Evolutionary conservation across 2,113 vertebrate genomes (phyloP).

Genomic region (Neogobius melanostomus): DNA sequence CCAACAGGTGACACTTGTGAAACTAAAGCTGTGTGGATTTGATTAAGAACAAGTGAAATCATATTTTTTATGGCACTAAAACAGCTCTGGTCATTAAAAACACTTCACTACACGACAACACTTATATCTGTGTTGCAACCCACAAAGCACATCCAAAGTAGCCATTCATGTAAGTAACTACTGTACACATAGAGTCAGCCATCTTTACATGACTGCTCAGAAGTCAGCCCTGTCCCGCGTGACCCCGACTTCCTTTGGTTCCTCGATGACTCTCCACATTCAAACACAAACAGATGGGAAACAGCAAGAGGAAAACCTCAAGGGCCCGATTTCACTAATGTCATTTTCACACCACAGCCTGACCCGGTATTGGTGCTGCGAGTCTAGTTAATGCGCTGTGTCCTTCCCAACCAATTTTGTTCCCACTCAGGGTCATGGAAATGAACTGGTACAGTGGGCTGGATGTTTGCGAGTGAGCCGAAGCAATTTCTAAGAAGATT

Average conservation of each 20-base stretch:
- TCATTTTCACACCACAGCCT: slow-evolving; percentile 44
- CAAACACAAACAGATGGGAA: slow-evolving; percentile 50
- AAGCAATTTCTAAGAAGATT: slow-evolving; percentile 31
- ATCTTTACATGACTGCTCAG: background rate
- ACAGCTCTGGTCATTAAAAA: no score
- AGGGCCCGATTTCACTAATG: slow-evolving; percentile 62
- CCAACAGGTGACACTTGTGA: no score
- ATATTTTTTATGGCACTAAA: no score
- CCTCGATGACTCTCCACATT: slow-evolving; percentile 14
- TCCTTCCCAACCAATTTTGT: slow-evolving; percentile 57
- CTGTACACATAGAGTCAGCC: no score
- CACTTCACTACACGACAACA: no score
- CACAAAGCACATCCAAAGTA: no score
- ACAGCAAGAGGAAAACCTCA: slow-evolving; percentile 51
- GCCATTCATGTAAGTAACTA: no score
- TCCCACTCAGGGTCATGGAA: slow-evolving; percentile 55
- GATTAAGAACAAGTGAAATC: no score
- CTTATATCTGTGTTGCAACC: no score
- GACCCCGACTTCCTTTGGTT: slow-evolving; percentile 18
- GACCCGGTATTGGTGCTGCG: slow-evolving; percentile 46
- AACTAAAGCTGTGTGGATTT: no score
- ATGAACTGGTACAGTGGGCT: slow-evolving; percentile 51
- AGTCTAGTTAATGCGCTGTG: slow-evolving; percentile 53
- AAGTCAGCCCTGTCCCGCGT: slow-evolving; percentile 32
- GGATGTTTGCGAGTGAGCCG: slow-evolving; percentile 43